Evolutionary conservation across 1,140 invertebrate species (phyloP).

Genomic region (Steinernema khuongi): DNA sequence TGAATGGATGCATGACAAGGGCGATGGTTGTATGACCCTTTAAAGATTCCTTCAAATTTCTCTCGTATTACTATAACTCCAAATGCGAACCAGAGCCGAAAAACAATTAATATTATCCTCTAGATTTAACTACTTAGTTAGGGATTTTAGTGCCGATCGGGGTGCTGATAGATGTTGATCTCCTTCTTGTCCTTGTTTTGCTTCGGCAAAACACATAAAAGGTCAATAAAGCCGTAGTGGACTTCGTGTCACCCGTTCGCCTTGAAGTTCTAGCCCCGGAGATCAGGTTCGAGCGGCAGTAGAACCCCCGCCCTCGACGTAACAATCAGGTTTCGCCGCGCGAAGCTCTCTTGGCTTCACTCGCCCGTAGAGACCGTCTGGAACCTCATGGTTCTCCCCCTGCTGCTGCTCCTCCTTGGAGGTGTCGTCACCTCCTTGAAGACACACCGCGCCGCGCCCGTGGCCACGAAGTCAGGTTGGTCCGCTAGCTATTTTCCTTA

Average conservation of each 20-base stretch:
- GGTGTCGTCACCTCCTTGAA: not conserved
- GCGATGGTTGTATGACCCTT: too few species aligned
- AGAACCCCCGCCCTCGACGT: conserved; percentile 7
- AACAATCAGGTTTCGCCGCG: not conserved
- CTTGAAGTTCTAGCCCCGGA: not conserved
- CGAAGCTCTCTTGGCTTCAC: not conserved
- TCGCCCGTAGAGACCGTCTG: not conserved
- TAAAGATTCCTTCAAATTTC: conserved; percentile 21
- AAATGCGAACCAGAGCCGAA: not conserved
- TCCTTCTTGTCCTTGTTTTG: not conserved
- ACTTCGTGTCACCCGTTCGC: conserved; percentile 9
- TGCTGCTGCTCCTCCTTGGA: not conserved
- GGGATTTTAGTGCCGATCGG: too few species aligned
- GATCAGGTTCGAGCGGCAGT: not conserved
- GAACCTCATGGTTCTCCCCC: not conserved
- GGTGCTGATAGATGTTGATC: not conserved
- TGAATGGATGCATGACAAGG: too few species aligned
- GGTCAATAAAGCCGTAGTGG: too few species aligned
- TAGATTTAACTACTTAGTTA: too few species aligned
- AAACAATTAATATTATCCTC: not conserved
- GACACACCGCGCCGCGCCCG: not conserved
- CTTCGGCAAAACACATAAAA: too few species aligned
- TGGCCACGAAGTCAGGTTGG: conserved; percentile 5
- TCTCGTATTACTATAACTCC: not conserved
- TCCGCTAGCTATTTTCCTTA: not conserved